Evolutionary conservation across 1,140 invertebrate genomes (phyloP), one percentile per base, ranked within the genome.

Genomic region (Drosophila bocqueti): DNA sequence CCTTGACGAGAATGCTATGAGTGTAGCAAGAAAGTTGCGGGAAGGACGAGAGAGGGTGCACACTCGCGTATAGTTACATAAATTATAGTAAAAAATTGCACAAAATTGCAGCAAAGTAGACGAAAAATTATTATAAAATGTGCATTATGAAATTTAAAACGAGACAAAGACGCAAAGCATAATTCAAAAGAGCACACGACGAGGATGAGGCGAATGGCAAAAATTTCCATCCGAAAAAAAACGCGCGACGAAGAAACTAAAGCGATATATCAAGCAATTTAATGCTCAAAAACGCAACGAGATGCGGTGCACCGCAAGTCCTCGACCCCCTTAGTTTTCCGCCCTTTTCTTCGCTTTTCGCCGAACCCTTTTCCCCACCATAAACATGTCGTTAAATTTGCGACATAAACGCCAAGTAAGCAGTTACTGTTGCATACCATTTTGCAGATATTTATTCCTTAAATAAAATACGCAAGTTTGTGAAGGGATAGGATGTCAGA

Each of bases 71-170:
- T 45, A 73, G 73, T 68, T 78, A 75, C 68, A 89, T 84, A 90
- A 90, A 84, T 89, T 76, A 90, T 69, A 64, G 69, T 90, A 89
- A 89, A 87, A 87, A 89, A 87, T 81, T 83, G 71, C 85, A 76
- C 77, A 67, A 89, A 89, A 90, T 90, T 85, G 86, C 85, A 85
- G 81, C 81, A 89, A 89, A 89, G 84, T 90, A 89, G 85, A 89
- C 81, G 85, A 89, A 90, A 90, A 90, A 90, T 90, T 79, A 90
- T 90, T 89, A 89, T 89, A 82, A 91, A 90, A 90, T 91, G 85
- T 85, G 79, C 82, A 90, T 90, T 90, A 90, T 90, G 85, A 91
- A 90, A 90, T 90, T 91, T 90, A 90, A 90, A 81, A 38, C 69
- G 78, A 89, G 84, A 89, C 85, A 89, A 89, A 89, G 84, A 90